Percentiles rank a stretch among this genome's conserved stretches.
Conservation (phyloP, 2,888 invertebrate species). For the Standfussiana lucernea region DNA sequence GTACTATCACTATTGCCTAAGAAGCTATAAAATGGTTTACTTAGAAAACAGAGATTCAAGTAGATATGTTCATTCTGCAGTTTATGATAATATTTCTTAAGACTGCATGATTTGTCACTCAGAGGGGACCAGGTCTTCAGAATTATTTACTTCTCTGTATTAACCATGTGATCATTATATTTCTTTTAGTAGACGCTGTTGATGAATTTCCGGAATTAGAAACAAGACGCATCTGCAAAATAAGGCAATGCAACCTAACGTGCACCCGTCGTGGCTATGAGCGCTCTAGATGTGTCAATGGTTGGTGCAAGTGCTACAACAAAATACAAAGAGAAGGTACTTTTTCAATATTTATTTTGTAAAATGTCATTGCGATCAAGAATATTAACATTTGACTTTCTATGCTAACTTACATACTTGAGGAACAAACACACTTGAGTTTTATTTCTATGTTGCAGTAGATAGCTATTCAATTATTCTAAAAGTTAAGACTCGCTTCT, state of each 20-base stretch:
- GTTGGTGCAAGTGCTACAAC: constrained; percentile 23
- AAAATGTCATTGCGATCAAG: not conserved
- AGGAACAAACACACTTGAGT: no score
- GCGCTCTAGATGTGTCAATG: constrained; percentile 37
- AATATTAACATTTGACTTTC: not conserved
- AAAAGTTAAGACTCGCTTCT: not conserved
- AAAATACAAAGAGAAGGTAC: constrained; percentile 13
- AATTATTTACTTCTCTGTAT: not conserved
- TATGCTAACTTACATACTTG: no score
- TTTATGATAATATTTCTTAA: not conserved
- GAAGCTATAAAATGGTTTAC: no score
- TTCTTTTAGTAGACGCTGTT: not conserved
- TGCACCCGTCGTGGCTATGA: constrained; percentile 16
- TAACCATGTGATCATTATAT: not conserved
- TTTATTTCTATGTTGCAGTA: not conserved
- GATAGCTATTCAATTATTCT: not conserved
- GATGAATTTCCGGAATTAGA: not conserved
- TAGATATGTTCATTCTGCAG: not conserved
- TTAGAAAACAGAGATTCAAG: not conserved
- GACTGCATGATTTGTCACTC: not conserved
- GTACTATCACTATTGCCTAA: not conserved
- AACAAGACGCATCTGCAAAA: constrained; percentile 2
- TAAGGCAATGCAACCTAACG: not conserved
- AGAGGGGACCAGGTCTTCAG: not conserved
- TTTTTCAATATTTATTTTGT: not conserved